phyloP scores from a whole-genome alignment of 2,888 invertebrate species.

The Cephalotes varians region DNA sequence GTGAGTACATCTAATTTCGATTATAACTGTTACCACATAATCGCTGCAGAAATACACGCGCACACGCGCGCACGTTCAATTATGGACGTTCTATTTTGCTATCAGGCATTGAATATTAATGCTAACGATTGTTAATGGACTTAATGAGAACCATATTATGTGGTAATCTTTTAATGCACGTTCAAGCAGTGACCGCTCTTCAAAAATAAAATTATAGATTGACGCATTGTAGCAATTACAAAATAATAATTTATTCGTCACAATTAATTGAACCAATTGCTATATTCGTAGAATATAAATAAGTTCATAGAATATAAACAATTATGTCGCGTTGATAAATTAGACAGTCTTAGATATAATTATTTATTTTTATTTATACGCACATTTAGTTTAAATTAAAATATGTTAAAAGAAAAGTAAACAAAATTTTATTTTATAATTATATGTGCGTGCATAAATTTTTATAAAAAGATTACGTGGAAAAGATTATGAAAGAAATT shows the following conservation, averaged over 20 bases:
- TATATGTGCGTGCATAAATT: background rate
- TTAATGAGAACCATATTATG: constrained; percentile 3
- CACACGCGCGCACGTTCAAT: background rate
- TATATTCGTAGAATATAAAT: no score
- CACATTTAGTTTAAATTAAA: background rate
- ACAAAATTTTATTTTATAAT: background rate
- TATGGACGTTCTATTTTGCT: constrained; percentile 19
- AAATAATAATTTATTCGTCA: background rate
- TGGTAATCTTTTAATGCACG: constrained; percentile 32
- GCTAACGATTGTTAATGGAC: constrained; percentile 33
- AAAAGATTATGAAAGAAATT: background rate
- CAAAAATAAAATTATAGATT: constrained; percentile 19
- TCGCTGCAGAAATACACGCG: background rate
- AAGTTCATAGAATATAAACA: background rate
- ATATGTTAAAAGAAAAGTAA: background rate
- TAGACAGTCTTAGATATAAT: constrained; percentile 13
- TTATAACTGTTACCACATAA: constrained; percentile 16
- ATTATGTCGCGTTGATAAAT: constrained; percentile 17
- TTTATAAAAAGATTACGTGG: background rate
- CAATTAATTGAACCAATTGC: background rate
- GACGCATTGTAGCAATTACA: background rate
- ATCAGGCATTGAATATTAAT: constrained; percentile 35
- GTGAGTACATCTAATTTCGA: background rate
- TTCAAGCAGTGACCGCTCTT: background rate
- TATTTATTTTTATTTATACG: background rate